Percentiles rank a stretch among this genome's conserved stretches.
Conservation (phyloP, 2,888 invertebrate species). For the Morpho helenor region DNA sequence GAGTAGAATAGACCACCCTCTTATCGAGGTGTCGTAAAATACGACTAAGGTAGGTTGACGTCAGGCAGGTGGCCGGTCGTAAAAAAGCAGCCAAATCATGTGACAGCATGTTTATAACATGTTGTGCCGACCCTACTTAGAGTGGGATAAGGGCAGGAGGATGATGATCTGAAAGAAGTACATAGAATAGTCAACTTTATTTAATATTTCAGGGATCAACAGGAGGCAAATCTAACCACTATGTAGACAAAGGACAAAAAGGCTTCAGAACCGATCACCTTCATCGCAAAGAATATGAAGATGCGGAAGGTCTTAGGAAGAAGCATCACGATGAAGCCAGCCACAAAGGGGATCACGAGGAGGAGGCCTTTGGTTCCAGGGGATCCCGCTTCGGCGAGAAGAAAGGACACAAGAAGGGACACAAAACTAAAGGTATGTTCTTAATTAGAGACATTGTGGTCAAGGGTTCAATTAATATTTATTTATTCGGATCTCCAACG, state of each 20-base stretch:
- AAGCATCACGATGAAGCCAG: conserved; percentile 82
- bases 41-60: too few relatives aligned
- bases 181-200: conserved; percentile 18
- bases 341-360: conserved; percentile 82
- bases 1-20: too few relatives aligned
- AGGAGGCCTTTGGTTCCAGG: conserved; percentile 83
- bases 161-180: too few relatives aligned
- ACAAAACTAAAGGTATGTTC: conserved; percentile 83
- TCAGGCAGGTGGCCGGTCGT: too few relatives aligned
- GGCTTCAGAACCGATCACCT: conserved; percentile 80
- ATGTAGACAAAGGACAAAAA: conserved; percentile 79
- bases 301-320: conserved; percentile 81
- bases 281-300: conserved; percentile 79
- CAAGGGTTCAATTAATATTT: background rate
- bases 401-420: conserved; percentile 87
- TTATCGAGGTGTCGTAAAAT: too few relatives aligned
- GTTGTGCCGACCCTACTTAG: too few relatives aligned
- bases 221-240: conserved; percentile 78
- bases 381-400: conserved; percentile 86
- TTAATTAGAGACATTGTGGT: background rate
- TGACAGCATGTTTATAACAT: too few relatives aligned
- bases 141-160: too few relatives aligned
- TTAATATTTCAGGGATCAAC: conserved; percentile 62
- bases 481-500: too few relatives aligned
- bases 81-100: too few relatives aligned